phyloP scores from a whole-genome alignment of 64 coral and sea anemone genomes.

The Hydrozoanthus tunicans region DNA sequence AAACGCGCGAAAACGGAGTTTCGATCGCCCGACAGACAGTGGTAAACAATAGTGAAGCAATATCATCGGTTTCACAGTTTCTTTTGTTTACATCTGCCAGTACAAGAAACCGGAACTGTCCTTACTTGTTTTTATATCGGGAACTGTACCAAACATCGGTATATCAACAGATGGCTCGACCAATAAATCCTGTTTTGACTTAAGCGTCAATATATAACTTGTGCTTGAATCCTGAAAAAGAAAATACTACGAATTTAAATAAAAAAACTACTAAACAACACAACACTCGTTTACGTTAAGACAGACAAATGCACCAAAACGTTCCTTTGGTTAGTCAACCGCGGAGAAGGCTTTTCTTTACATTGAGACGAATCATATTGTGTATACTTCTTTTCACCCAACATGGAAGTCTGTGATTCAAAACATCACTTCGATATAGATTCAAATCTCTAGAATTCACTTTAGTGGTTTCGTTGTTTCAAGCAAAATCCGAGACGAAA shows the following conservation, averaged over 20 bases:
- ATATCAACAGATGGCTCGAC: slow-evolving; percentile 50
- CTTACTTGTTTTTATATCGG: slow-evolving; percentile 60
- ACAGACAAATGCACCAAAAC: background rate
- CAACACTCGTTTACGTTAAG: background rate
- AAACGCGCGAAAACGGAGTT: background rate
- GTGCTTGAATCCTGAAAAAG: slow-evolving; percentile 24
- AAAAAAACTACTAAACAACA: background rate
- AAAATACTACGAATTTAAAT: slow-evolving; percentile 6
- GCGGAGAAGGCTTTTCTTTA: background rate
- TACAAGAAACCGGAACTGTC: background rate
- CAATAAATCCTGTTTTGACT: slow-evolving; percentile 49
- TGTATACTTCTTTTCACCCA: background rate
- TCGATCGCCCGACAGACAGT: background rate
- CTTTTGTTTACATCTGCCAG: background rate
- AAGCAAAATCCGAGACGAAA: background rate
- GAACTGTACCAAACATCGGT: slow-evolving; percentile 32
- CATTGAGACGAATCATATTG: background rate
- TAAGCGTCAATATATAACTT: slow-evolving; percentile 25
- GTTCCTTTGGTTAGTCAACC: background rate
- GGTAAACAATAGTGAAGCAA: background rate
- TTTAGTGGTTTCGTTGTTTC: background rate
- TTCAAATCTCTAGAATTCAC: slow-evolving; percentile 1
- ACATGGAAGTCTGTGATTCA: background rate
- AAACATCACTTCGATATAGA: background rate
- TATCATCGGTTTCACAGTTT: background rate